A percentile compares a stretch with the other conserved stretches of the same genome.
phyloP scores from a whole-genome alignment of 2,888 invertebrate genomes.

The Agriopis leucophaearia region DNA sequence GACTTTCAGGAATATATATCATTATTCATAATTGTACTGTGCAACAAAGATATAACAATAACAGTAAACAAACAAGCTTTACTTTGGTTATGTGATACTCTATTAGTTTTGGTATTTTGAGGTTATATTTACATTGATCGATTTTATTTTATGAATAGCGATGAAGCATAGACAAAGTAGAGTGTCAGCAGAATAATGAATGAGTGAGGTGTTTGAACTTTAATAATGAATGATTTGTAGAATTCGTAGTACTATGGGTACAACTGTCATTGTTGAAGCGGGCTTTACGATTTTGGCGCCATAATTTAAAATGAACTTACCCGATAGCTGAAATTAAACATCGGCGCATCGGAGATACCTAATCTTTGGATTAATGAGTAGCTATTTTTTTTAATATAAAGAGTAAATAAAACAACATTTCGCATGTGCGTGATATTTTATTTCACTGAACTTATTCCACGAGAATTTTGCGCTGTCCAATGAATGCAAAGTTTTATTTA shows the following conservation, averaged over 20 bases:
- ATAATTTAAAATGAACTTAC: constrained; percentile 27
- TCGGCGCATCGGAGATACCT: constrained; percentile 1
- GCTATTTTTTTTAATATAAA: not conserved
- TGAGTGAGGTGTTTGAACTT: constrained; percentile 28
- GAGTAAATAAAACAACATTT: constrained; percentile 69
- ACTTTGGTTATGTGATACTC: too few species aligned
- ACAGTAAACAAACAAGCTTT: not conserved
- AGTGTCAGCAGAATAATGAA: constrained; percentile 11
- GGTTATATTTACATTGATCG: constrained; percentile 31
- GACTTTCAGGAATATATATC: not conserved
- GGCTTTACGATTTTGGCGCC: constrained; percentile 16
- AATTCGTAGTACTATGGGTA: constrained; percentile 15
- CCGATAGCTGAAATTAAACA: not conserved
- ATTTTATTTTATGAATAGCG: constrained; percentile 3
- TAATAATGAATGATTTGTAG: constrained; percentile 24
- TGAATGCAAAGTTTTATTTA: constrained; percentile 73
- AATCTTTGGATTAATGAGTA: not conserved
- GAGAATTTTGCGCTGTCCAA: constrained; percentile 77
- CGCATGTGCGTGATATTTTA: constrained; percentile 86
- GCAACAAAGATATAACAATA: not conserved
- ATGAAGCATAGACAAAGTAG: constrained; percentile 37
- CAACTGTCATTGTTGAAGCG: not conserved
- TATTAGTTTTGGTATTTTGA: constrained; percentile 2
- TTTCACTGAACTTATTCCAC: constrained; percentile 79
- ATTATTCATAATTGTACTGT: not conserved